Base-by-base conservation (phyloP, 2,113 vertebrate species). In the Gallinago paraguaiae region DNA sequence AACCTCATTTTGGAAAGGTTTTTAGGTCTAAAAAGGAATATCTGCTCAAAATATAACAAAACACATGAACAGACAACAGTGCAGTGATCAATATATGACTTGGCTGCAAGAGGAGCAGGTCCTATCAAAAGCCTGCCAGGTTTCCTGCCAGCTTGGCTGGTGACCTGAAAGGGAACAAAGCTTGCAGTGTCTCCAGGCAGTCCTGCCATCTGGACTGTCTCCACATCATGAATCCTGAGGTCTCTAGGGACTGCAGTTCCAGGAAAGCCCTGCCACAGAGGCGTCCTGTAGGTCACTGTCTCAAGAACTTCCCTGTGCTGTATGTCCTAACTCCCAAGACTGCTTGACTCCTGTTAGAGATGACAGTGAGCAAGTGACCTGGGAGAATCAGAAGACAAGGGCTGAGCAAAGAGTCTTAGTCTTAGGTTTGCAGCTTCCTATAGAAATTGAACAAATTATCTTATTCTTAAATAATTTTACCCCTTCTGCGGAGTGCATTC, bases 141-240 rank as follows among this genome's bases (percentile, higher is more conserved):
- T 92, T 95, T 84, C 69, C 89, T 84, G 69, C 48, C 91, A 92
- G 74, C 57, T 95, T 95, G 94, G 95, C 96, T 92, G 74, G 33
- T 93, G 83, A 93, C 83, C 77, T 72, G 81, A 45, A 76, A 82
- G 61, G 35, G 31, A 95, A 96, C 91, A 97, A 96, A 95, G 91
- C 53, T 64, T 79, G 39, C 86, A 95, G 89, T 96, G 93, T 97
- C 91, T 87, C 81, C 81, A 91, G 83, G 80, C 94, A 84, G 80
- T 75, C 77, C 45, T 95, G 89, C 93, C 86, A 91, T 87, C 89
- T 95, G 95, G 95, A 92, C 70, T 84, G 77, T n/a, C 53, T 96
- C 93, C 96, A 93, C 83, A 60, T 81, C 60, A 79, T 86, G 89
- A 95, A 95, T 95, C 83, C 93, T 57, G 74, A 95, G 89, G 65